phyloP scores from a whole-genome alignment of 2,888 invertebrate genomes.

The Himalopsyche japonica region DNA sequence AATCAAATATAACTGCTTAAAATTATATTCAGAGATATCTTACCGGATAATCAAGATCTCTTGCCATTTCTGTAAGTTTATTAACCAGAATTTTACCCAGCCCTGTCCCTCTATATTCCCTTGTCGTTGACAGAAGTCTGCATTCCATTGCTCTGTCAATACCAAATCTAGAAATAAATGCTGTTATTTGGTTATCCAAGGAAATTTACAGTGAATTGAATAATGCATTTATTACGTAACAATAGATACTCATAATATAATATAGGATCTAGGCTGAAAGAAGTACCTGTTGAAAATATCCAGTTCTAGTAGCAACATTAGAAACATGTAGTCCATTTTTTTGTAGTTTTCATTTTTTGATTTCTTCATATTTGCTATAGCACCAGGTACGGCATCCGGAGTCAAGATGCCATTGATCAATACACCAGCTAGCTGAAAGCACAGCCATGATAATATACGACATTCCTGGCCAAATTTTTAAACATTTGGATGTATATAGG shows the following conservation, averaged over 20 bases:
- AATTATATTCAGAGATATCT: too few species aligned
- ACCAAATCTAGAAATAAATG: constrained; percentile 31
- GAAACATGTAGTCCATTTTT: constrained; percentile 39
- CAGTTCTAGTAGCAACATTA: constrained; percentile 31
- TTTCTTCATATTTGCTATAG: constrained; percentile 35
- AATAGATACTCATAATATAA: too few species aligned
- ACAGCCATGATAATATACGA: neutral
- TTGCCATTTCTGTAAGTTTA: constrained; percentile 31
- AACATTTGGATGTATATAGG: too few species aligned
- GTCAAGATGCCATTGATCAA: constrained; percentile 37
- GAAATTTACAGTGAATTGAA: too few species aligned
- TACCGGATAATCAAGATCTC: constrained; percentile 31
- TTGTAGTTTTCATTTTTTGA: constrained; percentile 34
- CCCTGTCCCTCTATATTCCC: constrained; percentile 36
- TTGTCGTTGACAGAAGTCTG: constrained; percentile 30
- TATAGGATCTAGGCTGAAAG: too few species aligned
- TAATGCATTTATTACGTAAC: too few species aligned
- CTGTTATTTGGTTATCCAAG: neutral
- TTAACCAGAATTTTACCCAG: constrained; percentile 37
- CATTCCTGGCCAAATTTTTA: too few species aligned
- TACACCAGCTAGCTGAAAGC: constrained; percentile 35
- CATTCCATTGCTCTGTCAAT: constrained; percentile 38
- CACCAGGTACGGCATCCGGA: constrained; percentile 35
- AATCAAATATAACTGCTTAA: neutral
- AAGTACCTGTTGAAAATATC: constrained; percentile 38